Conservation (phyloP, 2,113 vertebrate genomes). For the Sclerurus mexicanus region DNA sequence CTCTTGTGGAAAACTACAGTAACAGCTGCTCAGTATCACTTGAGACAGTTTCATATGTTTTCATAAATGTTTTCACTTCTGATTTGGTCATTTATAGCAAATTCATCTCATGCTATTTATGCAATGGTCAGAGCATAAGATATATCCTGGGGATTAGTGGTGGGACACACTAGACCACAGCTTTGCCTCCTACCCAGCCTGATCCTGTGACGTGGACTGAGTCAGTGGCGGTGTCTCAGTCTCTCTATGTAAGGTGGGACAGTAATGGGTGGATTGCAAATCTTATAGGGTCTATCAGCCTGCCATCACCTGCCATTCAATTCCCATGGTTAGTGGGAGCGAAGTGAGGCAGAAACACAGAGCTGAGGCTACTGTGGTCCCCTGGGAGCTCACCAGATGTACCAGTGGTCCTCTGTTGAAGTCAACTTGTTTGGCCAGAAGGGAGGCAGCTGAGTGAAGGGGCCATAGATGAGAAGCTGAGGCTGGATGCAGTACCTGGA, state of each 20-base stretch:
- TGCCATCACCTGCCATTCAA: not conserved
- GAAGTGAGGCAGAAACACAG: not conserved
- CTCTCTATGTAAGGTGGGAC: not conserved
- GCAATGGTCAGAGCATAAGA: not conserved
- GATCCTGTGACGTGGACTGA: not conserved
- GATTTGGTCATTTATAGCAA: not conserved
- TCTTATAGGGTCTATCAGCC: not conserved
- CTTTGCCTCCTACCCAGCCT: not conserved
- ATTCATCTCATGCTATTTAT: not conserved
- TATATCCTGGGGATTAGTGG: rapidly evolving
- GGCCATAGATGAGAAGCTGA: not conserved
- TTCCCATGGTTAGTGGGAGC: not conserved
- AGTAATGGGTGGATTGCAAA: not conserved
- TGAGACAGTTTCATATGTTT: not conserved
- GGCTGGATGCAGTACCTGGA: not conserved
- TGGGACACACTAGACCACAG: not conserved
- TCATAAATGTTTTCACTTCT: not conserved
- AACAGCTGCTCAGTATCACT: not conserved
- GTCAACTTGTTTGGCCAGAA: rapidly evolving
- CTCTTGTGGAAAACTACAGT: not conserved
- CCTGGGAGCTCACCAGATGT: not conserved
- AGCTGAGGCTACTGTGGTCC: not conserved
- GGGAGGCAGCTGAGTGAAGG: not conserved
- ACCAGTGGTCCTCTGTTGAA: not conserved
- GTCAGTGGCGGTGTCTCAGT: not conserved